These are phyloP conservation scores for Coturnix japonica DNA, from an alignment of 2,113 vertebrate species.

Conservation along the genomic window DNA sequence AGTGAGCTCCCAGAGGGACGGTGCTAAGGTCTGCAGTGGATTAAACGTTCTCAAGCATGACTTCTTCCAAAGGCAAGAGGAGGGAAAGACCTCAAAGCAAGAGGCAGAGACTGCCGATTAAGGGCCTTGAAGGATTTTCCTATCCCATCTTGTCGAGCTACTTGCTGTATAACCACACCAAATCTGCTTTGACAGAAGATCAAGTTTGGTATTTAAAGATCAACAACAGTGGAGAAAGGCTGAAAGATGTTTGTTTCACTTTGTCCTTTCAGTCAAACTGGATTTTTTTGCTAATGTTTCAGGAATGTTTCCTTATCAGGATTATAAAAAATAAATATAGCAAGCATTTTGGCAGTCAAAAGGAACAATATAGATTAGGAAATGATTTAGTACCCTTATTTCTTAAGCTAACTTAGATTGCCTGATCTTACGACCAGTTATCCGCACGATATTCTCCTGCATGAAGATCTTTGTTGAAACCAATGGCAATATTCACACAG, in stretches of 20 bases:
- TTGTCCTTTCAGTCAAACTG: slow-evolving; percentile 16
- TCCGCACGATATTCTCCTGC: neutral
- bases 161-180: neutral
- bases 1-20: slow-evolving; percentile 62
- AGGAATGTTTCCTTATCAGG: slow-evolving; percentile 70
- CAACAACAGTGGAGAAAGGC: neutral
- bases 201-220: neutral
- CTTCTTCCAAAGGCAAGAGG: slow-evolving; percentile 49
- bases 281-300: slow-evolving; percentile 52
- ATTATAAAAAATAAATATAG: slow-evolving; percentile 68
- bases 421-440: slow-evolving; percentile 18
- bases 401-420: neutral
- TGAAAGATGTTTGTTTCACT: neutral
- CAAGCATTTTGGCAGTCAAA: slow-evolving; percentile 53
- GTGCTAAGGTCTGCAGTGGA: slow-evolving; percentile 63
- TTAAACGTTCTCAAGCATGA: slow-evolving; percentile 58
- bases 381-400: slow-evolving; percentile 60
- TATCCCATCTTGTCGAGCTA: neutral
- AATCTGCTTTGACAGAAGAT: neutral
- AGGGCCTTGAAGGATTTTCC: slow-evolving; percentile 35
- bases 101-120: neutral
- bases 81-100: slow-evolving; percentile 1
- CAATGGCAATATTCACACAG: neutral
- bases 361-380: slow-evolving; percentile 62
- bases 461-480: slow-evolving; percentile 5